Percentiles rank a stretch among this genome's conserved stretches.
Conservation (phyloP, 2,888 invertebrate species). For the Pseudeuparius sepicola region DNA sequence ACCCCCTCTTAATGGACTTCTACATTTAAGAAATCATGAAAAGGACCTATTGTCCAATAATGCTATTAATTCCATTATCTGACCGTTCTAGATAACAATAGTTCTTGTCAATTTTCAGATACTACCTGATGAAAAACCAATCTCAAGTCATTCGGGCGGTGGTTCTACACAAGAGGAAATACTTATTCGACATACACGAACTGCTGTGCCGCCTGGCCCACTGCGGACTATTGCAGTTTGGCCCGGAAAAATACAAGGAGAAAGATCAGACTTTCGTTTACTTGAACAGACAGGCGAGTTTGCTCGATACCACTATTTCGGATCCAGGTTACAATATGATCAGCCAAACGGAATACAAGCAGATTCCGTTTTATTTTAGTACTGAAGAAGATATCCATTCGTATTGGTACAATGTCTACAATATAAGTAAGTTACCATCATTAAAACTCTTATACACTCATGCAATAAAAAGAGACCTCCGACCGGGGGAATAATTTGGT, state of each 20-base stretch:
- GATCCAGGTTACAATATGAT: constrained; percentile 51
- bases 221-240: constrained; percentile 60
- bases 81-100: too few relatives aligned
- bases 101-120: too few relatives aligned
- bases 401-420: constrained; percentile 62
- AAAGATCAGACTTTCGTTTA: constrained; percentile 63
- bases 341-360: constrained; percentile 48
- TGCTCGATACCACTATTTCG: constrained; percentile 57
- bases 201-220: constrained; percentile 49
- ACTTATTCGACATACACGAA: constrained; percentile 48
- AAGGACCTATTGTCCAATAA: too few relatives aligned
- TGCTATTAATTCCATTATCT: too few relatives aligned
- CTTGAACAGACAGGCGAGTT: constrained; percentile 49
- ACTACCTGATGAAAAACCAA: constrained; percentile 52
- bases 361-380: constrained; percentile 46
- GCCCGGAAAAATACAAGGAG: constrained; percentile 52
- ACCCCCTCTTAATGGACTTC: too few relatives aligned
- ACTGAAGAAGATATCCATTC: constrained; percentile 45
- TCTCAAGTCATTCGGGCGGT: constrained; percentile 44
- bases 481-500: too few relatives aligned
- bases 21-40: too few relatives aligned
- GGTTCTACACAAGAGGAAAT: constrained; percentile 46
- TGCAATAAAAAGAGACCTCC: not conserved
- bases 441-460: not conserved
- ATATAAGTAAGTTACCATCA: constrained; percentile 41